Evolutionary conservation across 1,140 invertebrate genomes (phyloP), one percentile per base, ranked within the genome.

Genomic region (Drosophila tani): DNA sequence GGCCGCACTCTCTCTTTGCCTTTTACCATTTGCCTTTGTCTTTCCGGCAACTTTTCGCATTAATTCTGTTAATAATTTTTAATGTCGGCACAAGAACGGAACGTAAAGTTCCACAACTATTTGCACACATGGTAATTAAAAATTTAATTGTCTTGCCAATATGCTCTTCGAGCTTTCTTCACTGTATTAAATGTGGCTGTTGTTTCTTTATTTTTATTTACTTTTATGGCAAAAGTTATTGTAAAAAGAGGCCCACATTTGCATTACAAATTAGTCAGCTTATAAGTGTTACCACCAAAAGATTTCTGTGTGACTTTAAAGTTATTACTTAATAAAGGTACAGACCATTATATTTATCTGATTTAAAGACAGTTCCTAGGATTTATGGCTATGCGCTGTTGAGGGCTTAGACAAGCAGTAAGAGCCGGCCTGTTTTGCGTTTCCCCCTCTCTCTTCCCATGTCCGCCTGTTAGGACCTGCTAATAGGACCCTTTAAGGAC

Each of bases 31-130:
- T 51, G 68, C 59, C 76, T 79, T 79, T 79, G 75, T 79, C 76
- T 81, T 53, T 59, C 55, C 49, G 70, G 17, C 57, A 88, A 88
- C 81, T 88, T 88, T 84, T 75, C 66, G 81, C 84, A 88, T 88
- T 88, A 88, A 88, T 90, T 84, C 74, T 79, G 84, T 88, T 88
- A 88, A 88, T 88, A 88, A 84, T 84, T 88, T 73, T 88, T 88
- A 88, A 88, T 88, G 85, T 84, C 59, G 67, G 69, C 69, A 70
- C 24, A 70, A 70, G 63, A 56, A 40, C 69, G 63, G 46, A 79
- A 71, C 46, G 66, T 68, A 63, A 83, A 86, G 76, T 87, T 86
- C 60, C 15, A 6, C 43, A 87, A 75, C 77, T 86, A 82, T 70
- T 81, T 80, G 77, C 84, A 71, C 73, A 73, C 62, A 81, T 81